Conservation (phyloP, 1,140 invertebrate genomes). For the Macrotrachela quadricornifera region DNA sequence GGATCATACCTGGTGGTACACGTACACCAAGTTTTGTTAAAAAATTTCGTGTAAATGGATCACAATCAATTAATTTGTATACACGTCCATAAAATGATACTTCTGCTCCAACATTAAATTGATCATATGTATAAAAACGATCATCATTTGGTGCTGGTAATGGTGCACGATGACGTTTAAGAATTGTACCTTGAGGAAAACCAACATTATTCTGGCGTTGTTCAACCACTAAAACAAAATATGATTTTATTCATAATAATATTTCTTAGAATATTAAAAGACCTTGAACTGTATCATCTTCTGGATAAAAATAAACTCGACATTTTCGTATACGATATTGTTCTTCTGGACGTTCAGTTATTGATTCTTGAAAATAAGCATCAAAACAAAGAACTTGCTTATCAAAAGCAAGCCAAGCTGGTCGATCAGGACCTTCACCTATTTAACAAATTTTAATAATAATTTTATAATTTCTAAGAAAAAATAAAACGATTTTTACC, state of each 20-base stretch:
- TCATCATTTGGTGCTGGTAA: conserved; percentile 43
- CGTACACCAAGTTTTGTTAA: conserved; percentile 56
- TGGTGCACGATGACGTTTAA: conserved; percentile 51
- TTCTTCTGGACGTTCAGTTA: conserved; percentile 26
- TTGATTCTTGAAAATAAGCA: conserved; percentile 27
- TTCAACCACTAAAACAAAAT: conserved; percentile 23
- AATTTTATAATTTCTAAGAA: too few relatives aligned
- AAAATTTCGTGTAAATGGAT: conserved; percentile 61
- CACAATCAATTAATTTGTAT: conserved; percentile 56
- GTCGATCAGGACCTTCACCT: conserved; percentile 44
- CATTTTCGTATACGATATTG: conserved; percentile 25
- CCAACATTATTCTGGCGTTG: conserved; percentile 28
- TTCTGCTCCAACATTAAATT: conserved; percentile 44
- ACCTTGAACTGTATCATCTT: conserved; percentile 29
- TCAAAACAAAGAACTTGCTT: conserved; percentile 41
- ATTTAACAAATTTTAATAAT: neutral
- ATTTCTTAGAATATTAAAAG: too few relatives aligned
- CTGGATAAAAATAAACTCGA: conserved; percentile 31
- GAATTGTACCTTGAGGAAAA: conserved; percentile 36
- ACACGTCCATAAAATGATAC: conserved; percentile 46
- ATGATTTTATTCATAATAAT: too few relatives aligned
- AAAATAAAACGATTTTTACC: too few relatives aligned
- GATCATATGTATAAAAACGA: conserved; percentile 43
- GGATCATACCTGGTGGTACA: conserved; percentile 26
- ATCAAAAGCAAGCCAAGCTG: conserved; percentile 62